These are phyloP conservation scores for Romanomermis culicivorax DNA, from an alignment of 2,888 invertebrate genomes.

Conservation along the genomic window DNA sequence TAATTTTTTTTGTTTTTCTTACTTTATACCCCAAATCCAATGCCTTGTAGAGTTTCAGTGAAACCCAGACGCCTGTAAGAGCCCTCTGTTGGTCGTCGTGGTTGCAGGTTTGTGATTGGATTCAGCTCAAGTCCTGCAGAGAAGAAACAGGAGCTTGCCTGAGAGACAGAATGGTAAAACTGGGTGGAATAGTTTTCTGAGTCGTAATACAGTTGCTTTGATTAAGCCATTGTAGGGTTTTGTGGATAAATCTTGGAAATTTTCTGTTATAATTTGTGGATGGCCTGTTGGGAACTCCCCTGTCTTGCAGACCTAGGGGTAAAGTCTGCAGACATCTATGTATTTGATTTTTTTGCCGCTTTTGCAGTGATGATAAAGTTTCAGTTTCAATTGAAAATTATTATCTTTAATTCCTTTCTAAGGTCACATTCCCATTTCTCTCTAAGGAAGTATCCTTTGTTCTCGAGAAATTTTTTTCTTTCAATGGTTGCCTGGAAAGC, in stretches of 20 bases:
- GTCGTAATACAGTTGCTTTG: background rate
- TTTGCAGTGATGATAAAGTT: conserved; percentile 14
- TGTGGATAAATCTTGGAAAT: background rate
- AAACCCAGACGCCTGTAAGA: too few relatives aligned
- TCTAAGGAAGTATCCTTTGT: background rate
- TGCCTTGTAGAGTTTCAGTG: too few relatives aligned
- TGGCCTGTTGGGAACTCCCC: background rate
- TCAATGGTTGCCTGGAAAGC: background rate
- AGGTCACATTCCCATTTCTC: too few relatives aligned
- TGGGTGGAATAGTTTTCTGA: background rate
- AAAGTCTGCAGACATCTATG: conserved; percentile 19
- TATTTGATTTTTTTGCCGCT: conserved; percentile 16
- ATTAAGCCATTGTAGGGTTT: too few relatives aligned
- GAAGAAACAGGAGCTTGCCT: background rate
- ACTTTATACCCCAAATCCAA: too few relatives aligned
- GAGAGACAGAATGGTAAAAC: background rate
- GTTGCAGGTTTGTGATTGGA: too few relatives aligned
- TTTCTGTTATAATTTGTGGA: background rate
- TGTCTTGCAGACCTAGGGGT: conserved; percentile 14
- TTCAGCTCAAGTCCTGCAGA: too few relatives aligned
- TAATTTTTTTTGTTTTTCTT: too few relatives aligned
- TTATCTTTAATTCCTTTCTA: background rate
- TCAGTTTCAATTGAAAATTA: conserved; percentile 6
- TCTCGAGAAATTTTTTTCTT: background rate
- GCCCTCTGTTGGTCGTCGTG: too few relatives aligned